phyloP scores from a whole-genome alignment of 92 coral and sea anemone species.

The Montipora capitata region DNA sequence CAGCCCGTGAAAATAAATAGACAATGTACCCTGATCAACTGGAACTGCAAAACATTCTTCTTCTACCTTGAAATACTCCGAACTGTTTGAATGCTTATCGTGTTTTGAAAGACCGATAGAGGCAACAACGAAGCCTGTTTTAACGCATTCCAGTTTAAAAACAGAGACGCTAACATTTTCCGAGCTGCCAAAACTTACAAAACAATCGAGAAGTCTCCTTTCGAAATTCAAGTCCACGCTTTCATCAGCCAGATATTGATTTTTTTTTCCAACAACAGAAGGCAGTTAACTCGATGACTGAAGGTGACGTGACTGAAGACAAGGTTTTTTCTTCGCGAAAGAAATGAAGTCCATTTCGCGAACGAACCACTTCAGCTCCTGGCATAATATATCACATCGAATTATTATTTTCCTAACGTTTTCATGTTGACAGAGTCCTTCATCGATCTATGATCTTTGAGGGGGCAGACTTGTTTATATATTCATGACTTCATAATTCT shows the following conservation, averaged over 20 bases:
- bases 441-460: constrained; percentile 14
- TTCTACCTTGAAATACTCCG: neutral
- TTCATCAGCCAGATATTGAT: neutral
- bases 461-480: constrained; percentile 17
- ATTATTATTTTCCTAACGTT: neutral
- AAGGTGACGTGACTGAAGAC: too few relatives aligned
- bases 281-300: neutral
- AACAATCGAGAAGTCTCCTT: constrained; percentile 2
- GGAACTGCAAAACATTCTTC: too few relatives aligned
- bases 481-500: constrained; percentile 34
- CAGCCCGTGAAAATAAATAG: constrained; percentile 13
- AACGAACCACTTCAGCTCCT: neutral
- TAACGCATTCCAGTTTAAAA: constrained; percentile 25
- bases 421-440: constrained; percentile 31
- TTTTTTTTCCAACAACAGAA: constrained; percentile 24
- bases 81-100: constrained; percentile 15
- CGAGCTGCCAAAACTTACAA: constrained; percentile 14
- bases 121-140: neutral
- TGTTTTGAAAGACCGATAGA: neutral
- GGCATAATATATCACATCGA: neutral
- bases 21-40: neutral
- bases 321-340: neutral
- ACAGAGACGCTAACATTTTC: neutral
- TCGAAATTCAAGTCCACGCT: neutral
- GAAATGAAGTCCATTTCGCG: constrained; percentile 18